These are phyloP conservation scores for Istiophorus platypterus DNA, from an alignment of 2,113 vertebrate species.

Conservation along the genomic window DNA sequence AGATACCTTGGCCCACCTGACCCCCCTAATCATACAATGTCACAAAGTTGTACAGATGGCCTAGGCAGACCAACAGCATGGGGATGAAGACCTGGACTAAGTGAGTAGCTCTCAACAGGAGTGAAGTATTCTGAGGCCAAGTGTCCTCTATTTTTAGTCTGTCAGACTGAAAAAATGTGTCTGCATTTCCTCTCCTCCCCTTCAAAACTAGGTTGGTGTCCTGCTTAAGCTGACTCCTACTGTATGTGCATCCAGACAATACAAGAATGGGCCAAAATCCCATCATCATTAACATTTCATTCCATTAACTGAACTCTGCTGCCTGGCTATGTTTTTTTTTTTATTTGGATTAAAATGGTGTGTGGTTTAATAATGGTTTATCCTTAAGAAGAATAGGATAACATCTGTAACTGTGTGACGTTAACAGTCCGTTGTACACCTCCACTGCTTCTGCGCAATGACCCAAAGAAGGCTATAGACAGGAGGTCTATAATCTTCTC, in stretches of 20 bases:
- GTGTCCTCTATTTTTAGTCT: constrained; percentile 71
- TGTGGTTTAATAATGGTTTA: constrained; percentile 39
- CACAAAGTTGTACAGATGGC: constrained; percentile 38
- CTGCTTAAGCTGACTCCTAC: constrained; percentile 57
- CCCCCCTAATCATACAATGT: constrained; percentile 7
- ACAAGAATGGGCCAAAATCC: constrained; percentile 32
- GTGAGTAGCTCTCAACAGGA: constrained; percentile 48
- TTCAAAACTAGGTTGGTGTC: constrained; percentile 69
- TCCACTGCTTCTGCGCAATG: constrained; percentile 30
- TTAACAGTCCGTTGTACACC: constrained; percentile 15
- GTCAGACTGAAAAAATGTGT: constrained; percentile 54
- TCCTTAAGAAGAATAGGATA: constrained; percentile 27
- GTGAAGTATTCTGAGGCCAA: constrained; percentile 51
- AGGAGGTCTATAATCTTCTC: constrained; percentile 53
- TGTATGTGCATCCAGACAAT: constrained; percentile 50
- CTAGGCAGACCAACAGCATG: constrained; percentile 5
- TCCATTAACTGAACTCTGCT: constrained; percentile 45
- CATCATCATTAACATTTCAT: constrained; percentile 50
- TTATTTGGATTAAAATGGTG: constrained; percentile 5
- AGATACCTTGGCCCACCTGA: constrained; percentile 14
- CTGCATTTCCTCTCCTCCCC: constrained; percentile 41
- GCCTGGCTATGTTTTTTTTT: constrained; percentile 14
- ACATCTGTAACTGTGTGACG: constrained; percentile 39
- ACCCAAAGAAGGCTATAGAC: constrained; percentile 60
- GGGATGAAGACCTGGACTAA: constrained; percentile 33